Percentiles rank a stretch among this genome's conserved stretches.
These are phyloP conservation scores for Rousettus leschenaultii DNA, from an alignment of 2,113 vertebrate genomes.

Conservation along the genomic window DNA sequence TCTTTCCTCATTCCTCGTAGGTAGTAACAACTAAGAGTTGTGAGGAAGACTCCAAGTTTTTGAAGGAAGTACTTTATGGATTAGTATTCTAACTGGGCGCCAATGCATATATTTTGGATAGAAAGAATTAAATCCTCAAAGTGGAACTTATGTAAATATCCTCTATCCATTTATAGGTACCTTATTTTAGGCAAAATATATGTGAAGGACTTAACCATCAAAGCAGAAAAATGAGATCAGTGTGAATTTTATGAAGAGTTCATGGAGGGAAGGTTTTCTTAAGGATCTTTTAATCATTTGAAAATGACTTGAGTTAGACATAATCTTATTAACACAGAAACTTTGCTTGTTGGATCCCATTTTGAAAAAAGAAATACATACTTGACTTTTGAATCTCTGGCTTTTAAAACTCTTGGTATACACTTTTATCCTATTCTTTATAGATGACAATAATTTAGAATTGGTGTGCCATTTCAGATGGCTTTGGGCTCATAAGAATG, in stretches of 20 bases:
- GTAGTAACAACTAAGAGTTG: slow-evolving; percentile 1
- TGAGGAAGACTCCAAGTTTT: slow-evolving; percentile 13
- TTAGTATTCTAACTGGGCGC: neutral
- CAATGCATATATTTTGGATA: neutral
- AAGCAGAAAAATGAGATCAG: neutral
- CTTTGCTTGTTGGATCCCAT: neutral
- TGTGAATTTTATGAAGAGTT: neutral
- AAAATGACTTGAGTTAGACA: neutral
- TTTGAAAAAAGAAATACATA: slow-evolving; percentile 1
- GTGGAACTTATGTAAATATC: slow-evolving; percentile 39
- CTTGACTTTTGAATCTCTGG: neutral
- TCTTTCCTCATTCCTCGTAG: neutral
- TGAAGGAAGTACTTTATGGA: neutral
- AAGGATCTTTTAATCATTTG: slow-evolving; percentile 14
- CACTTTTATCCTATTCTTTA: neutral
- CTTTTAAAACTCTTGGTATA: neutral
- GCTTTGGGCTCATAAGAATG: slow-evolving; percentile 5
- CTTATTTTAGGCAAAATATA: slow-evolving; percentile 14
- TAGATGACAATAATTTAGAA: neutral
- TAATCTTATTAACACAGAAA: slow-evolving; percentile 3
- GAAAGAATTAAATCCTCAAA: neutral
- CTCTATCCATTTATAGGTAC: neutral
- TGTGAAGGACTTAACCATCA: neutral
- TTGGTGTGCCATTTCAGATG: neutral
- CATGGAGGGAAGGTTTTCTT: neutral